phyloP scores from a whole-genome alignment of 2,888 invertebrate genomes.

The Sphaerophoria taeniata region DNA sequence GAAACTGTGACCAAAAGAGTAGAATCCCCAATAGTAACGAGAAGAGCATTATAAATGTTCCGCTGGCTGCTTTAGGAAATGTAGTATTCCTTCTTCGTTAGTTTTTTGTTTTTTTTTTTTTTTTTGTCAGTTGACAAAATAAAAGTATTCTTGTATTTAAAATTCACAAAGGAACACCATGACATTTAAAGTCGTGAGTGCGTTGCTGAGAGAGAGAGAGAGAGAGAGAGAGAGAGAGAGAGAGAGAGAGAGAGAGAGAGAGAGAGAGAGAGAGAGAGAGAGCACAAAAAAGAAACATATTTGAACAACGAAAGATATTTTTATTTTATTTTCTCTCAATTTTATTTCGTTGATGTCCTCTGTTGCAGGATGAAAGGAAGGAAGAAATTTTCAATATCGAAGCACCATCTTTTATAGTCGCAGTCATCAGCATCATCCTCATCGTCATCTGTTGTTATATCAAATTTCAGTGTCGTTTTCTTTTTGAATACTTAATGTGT shows the following conservation, averaged over 20 bases:
- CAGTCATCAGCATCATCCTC: too few species aligned
- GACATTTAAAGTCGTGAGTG: conserved; percentile 3
- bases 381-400: conserved; percentile 22
- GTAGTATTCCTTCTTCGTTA: conserved; percentile 15
- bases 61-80: conserved; percentile 18
- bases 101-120: conserved; percentile 29
- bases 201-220: neutral
- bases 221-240: too few species aligned
- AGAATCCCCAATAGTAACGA: conserved; percentile 24
- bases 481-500: conserved; percentile 18
- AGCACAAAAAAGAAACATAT: too few species aligned
- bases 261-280: neutral
- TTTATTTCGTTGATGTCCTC: neutral
- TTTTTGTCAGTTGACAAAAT: conserved; percentile 22
- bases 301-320: conserved; percentile 7
- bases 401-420: conserved; percentile 24
- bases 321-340: neutral
- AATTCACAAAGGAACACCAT: conserved; percentile 23
- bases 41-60: conserved; percentile 14
- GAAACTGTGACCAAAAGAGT: neutral
- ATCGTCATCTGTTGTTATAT: conserved; percentile 9
- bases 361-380: neutral
- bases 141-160: conserved; percentile 21
- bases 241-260: neutral
- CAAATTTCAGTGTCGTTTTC: neutral